phyloP scores from a whole-genome alignment of 2,888 invertebrate species.

The Caenorhabditis plicata region DNA sequence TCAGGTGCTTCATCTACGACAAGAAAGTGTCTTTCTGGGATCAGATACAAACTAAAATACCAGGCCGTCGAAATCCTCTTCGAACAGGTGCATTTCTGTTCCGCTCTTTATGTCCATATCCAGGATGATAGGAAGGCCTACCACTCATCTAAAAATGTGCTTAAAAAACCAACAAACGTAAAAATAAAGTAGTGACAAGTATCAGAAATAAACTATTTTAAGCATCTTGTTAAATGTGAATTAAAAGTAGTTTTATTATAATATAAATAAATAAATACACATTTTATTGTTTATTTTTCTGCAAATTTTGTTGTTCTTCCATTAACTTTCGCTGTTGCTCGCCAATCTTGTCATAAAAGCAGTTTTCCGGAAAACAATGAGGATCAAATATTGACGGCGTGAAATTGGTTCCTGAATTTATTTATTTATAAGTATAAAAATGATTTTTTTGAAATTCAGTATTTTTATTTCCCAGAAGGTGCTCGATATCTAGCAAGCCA shows the following conservation, averaged over 20 bases:
- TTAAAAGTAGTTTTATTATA: not conserved
- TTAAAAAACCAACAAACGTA: too few relatives aligned
- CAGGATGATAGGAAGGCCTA: slow-evolving; percentile 36
- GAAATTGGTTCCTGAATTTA: slow-evolving; percentile 37
- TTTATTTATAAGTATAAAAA: not conserved
- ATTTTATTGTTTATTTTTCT: not conserved
- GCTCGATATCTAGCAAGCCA: too few relatives aligned
- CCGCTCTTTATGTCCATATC: slow-evolving; percentile 31
- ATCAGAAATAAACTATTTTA: too few relatives aligned
- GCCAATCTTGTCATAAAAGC: slow-evolving; percentile 37
- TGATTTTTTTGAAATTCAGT: too few relatives aligned
- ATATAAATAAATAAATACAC: not conserved
- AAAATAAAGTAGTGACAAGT: too few relatives aligned
- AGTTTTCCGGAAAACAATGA: slow-evolving; percentile 39
- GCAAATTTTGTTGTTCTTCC: slow-evolving; percentile 15
- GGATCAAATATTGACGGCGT: slow-evolving; percentile 38
- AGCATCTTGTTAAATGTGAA: not conserved
- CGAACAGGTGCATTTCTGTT: not conserved
- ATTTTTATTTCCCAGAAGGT: too few relatives aligned
- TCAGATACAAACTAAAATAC: not conserved
- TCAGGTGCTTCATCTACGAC: slow-evolving; percentile 26
- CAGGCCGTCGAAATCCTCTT: slow-evolving; percentile 22
- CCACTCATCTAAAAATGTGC: too few relatives aligned
- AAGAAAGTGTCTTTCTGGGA: not conserved
- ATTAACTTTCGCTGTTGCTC: slow-evolving; percentile 33